Evolutionary conservation across 1,140 invertebrate genomes (phyloP), one percentile per base, ranked within the genome.

Genomic region (Tetramorium parvispinum): DNA sequence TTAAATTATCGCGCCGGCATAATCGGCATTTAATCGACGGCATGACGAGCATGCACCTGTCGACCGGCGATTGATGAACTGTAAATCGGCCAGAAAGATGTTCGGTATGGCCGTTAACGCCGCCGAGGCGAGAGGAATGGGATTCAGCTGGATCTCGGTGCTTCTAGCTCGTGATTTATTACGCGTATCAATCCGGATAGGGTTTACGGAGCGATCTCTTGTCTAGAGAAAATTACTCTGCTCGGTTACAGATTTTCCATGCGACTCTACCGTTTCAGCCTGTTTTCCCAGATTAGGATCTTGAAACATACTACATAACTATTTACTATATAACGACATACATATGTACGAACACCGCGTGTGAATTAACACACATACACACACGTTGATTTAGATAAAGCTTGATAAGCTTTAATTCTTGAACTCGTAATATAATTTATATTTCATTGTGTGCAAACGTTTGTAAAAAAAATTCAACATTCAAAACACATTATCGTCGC

Each of bases 191-290:
- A 75, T 75, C 40, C 68, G 11, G 53, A 49, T 46, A 24, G 37
- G 40, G 40, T 70, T 81, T 81, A 83, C 53, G 24, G 68, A 49
- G 68, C 57, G 68, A 83, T 83, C 68, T 83, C 79, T 83, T 61
- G 79, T 83, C 68, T 59, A n/a, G 70, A 57, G 79, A 75, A 59
- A 83, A 83, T 75, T 83, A 83, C 68, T 59, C n/a, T 18, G 55
- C 53, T 11, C n/a, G 79, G 24, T 59, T 24, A 59, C 53, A 83
- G 79, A 83, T 83, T 83, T 75, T 75, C 24, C 68, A 10, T n/a
- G 24, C 21, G 4, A 24, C 11, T 59, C 32, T 68, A 27, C 18
- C 40, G 24, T 66, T 40, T 66, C 24, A 46, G 66, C 40, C 13
- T 21, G 68, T 61, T 83, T 46, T 37, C 24, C 13, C 18, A 63